Evolutionary conservation across 2,797 vertebrate genomes (phyloP).

Genomic region (Philypnodon macrostomus): DNA sequence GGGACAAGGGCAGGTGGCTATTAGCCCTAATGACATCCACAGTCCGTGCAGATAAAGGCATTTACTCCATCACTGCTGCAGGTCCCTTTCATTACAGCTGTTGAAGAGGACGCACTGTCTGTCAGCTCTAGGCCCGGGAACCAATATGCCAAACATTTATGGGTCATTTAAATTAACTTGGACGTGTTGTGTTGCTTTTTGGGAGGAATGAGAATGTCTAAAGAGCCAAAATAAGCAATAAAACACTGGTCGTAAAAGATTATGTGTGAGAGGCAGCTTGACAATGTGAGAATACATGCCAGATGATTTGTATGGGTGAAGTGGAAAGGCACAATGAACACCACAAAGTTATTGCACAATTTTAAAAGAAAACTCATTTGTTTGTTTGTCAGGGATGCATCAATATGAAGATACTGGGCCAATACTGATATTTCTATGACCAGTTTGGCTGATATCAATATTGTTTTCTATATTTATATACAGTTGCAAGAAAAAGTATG

Average conservation of each 20-base stretch:
- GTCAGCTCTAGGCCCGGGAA: not conserved
- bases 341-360: too few relatives aligned
- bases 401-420: too few relatives aligned
- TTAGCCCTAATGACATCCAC: conserved; percentile 56
- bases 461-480: too few relatives aligned
- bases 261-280: not conserved
- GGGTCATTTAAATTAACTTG: not conserved
- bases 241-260: conserved; percentile 8
- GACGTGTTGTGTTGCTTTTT: not conserved
- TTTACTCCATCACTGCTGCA: conserved; percentile 13
- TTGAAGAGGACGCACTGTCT: not conserved
- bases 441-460: too few relatives aligned
- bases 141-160: conserved; percentile 4
- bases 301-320: too few relatives aligned
- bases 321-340: too few relatives aligned
- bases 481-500: too few relatives aligned
- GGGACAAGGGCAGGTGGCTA: conserved; percentile 49
- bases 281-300: not conserved
- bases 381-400: too few relatives aligned
- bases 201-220: conserved; percentile 3
- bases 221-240: conserved; percentile 10
- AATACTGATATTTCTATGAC: too few relatives aligned
- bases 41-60: conserved; percentile 32
- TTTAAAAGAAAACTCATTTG: too few relatives aligned
- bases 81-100: conserved; percentile 12